Evolutionary conservation across 2,797 vertebrate species (phyloP).

Genomic region (Crax fasciolata): DNA sequence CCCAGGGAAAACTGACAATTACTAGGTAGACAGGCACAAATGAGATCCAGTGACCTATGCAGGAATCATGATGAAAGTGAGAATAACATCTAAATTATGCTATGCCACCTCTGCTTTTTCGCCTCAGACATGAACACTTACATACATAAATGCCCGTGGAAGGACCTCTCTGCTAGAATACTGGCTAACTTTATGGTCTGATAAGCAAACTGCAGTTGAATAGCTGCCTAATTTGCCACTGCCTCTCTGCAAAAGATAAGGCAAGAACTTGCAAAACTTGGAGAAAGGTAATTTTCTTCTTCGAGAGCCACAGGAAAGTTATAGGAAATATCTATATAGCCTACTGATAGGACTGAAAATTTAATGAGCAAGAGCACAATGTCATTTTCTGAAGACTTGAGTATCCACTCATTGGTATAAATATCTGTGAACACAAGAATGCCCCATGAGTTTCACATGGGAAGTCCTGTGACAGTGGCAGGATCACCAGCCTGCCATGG

Average conservation of each 20-base stretch:
- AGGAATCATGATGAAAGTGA: neutral
- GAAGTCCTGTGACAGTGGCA: neutral
- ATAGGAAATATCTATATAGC: neutral
- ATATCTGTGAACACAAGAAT: neutral
- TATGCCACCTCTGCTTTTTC: neutral
- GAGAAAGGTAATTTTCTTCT: neutral
- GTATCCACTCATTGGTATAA: neutral
- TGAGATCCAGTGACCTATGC: neutral
- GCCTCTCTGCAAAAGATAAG: neutral
- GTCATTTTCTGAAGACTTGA: neutral
- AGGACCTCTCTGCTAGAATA: neutral
- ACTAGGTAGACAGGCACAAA: neutral
- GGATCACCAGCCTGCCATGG: neutral
- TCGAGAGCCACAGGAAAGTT: neutral
- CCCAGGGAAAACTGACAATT: neutral
- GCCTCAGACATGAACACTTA: neutral
- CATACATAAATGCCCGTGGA: neutral
- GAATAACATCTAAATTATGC: neutral
- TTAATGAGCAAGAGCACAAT: neutral
- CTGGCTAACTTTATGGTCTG: neutral
- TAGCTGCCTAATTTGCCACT: neutral
- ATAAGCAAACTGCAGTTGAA: neutral
- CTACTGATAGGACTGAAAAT: neutral
- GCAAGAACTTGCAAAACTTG: neutral
- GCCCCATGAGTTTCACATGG: neutral